phyloP scores from a whole-genome alignment of 2,113 vertebrate genomes.

The Oostethus manadensis region DNA sequence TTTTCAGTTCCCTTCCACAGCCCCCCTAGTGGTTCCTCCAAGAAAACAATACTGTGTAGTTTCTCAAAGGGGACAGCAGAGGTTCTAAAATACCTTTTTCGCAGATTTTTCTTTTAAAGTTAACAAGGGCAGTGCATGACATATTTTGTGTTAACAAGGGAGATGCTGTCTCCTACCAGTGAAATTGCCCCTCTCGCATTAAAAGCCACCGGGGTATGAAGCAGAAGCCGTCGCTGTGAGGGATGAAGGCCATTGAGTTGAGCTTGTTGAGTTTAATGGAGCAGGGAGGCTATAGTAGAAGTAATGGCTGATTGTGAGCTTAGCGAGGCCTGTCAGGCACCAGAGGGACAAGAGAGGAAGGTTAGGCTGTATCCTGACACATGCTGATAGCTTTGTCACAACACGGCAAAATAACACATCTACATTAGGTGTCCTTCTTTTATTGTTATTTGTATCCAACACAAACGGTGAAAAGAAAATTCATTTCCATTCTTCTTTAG shows the following conservation, averaged over 20 bases:
- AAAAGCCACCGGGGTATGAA: slow-evolving; percentile 65
- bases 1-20: slow-evolving; percentile 30
- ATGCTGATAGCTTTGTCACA: slow-evolving; percentile 15
- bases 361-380: slow-evolving; percentile 23
- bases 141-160: slow-evolving; percentile 64
- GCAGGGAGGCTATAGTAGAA: slow-evolving; percentile 58
- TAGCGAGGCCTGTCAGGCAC: slow-evolving; percentile 48
- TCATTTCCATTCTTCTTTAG: not conserved
- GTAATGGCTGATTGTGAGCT: slow-evolving; percentile 54
- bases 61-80: slow-evolving; percentile 32
- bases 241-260: slow-evolving; percentile 64
- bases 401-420: not conserved
- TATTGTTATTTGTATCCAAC: not conserved
- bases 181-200: slow-evolving; percentile 59
- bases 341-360: slow-evolving; percentile 20
- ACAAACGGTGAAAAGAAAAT: not conserved
- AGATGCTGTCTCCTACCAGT: slow-evolving; percentile 34
- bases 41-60: slow-evolving; percentile 46
- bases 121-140: slow-evolving; percentile 60
- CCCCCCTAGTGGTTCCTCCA: slow-evolving; percentile 8
- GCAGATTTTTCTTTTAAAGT: slow-evolving; percentile 57
- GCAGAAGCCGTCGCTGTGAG: slow-evolving; percentile 57
- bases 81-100: slow-evolving; percentile 52
- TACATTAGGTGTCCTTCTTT: not conserved
- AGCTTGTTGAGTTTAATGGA: slow-evolving; percentile 71